Evolutionary conservation across 2,797 vertebrate genomes (phyloP), one percentile per base, ranked within the genome.

Genomic region (Mus minutoides): DNA sequence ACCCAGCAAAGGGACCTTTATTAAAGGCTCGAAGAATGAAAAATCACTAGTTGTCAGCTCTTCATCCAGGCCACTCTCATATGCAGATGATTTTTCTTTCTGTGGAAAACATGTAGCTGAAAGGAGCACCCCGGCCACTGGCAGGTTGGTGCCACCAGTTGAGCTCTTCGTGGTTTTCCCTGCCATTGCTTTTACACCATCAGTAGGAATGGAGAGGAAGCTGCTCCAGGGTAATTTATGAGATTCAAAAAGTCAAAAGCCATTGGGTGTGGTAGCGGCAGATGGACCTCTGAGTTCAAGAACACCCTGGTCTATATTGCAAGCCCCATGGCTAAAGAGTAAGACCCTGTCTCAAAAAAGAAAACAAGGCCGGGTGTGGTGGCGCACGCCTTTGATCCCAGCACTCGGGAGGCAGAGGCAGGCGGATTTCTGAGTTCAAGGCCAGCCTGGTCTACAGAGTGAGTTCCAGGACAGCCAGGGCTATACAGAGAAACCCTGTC

Each of bases 211-310:
- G 82, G 13, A 56, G 73, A 94, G 3, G 2, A 79, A 93, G 71
- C 13, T 67, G 46, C 75, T 89, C 69, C 40, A 89, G 71, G 76
- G 90, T 26, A 94, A 91, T 34, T 56, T 17, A n/a, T 19, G 37
- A 77, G 43, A 96, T 67, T 87, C 86, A 52, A 40, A 92, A 92
- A 64, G 58, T 76, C 21, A 46, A 93, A 92, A 64, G 64, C 64
- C 16, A 83, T 52, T 85, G 31, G 43, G 31, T 22, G 12, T 10
- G 31, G 62, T n/a, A 22, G 82, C n/a, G n/a, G n/a, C n/a, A n/a
- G n/a, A n/a, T n/a, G n/a, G n/a, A n/a, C n/a, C n/a, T n/a, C n/a
- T n/a, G n/a, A n/a, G n/a, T n/a, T n/a, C n/a, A n/a, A n/a, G n/a
- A n/a, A n/a, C n/a, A n/a, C n/a, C n/a, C n/a, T n/a, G n/a, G n/a